Percentiles rank a stretch among this genome's conserved stretches.
phyloP scores from a whole-genome alignment of 2,888 invertebrate species.

The Coleophora flavipennella region DNA sequence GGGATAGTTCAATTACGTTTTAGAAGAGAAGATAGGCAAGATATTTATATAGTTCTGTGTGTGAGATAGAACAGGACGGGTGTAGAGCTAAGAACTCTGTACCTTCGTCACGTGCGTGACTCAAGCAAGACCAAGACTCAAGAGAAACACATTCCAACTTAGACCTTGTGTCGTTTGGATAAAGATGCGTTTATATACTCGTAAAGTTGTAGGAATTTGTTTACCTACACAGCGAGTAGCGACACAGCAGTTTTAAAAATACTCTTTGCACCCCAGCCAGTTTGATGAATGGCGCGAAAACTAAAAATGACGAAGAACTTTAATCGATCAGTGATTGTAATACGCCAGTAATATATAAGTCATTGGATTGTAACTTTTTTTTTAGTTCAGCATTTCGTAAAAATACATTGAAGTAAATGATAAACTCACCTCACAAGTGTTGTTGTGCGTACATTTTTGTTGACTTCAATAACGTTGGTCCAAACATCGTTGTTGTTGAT shows the following conservation, averaged over 20 bases:
- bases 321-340: constrained; percentile 28
- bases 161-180: constrained; percentile 9
- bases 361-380: too few relatives aligned
- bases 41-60: neutral
- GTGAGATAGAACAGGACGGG: constrained; percentile 25
- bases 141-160: too few relatives aligned
- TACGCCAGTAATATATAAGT: constrained; percentile 4
- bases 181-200: constrained; percentile 4
- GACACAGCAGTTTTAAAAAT: too few relatives aligned
- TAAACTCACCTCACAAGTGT: constrained; percentile 41
- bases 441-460: constrained; percentile 27
- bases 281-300: constrained; percentile 23
- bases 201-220: constrained; percentile 3
- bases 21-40: constrained; percentile 10
- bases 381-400: too few relatives aligned
- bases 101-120: constrained; percentile 36
- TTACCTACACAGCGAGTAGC: too few relatives aligned
- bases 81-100: constrained; percentile 20
- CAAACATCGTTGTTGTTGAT: constrained; percentile 64
- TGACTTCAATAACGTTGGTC: constrained; percentile 34
- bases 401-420: too few relatives aligned
- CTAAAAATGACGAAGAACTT: constrained; percentile 15
- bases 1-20: constrained; percentile 20
- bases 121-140: constrained; percentile 22
- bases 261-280: too few relatives aligned